Percentiles rank a stretch among this genome's conserved stretches.
Conservation (phyloP, 1,140 invertebrate genomes). For the Varroa destructor region DNA sequence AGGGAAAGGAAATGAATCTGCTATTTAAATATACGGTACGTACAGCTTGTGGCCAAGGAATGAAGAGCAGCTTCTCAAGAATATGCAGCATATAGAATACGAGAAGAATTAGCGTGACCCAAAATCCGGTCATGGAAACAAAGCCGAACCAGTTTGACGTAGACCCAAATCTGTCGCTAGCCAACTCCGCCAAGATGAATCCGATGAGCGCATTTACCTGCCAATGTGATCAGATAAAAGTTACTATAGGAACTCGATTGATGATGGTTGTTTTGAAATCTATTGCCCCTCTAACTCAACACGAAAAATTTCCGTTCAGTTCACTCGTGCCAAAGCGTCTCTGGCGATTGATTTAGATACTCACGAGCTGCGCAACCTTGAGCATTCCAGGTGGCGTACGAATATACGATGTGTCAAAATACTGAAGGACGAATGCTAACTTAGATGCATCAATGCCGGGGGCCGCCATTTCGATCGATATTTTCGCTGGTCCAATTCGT, state of each 20-base stretch:
- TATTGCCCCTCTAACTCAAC: conserved; percentile 31
- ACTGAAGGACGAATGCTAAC: not conserved
- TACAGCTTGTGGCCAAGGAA: conserved; percentile 74
- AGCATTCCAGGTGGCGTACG: conserved; percentile 57
- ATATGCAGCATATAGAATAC: conserved; percentile 70
- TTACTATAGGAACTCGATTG: conserved; percentile 29
- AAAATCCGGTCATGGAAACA: conserved; percentile 69
- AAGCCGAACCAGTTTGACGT: conserved; percentile 59
- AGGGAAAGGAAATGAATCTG: no score
- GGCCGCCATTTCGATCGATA: conserved; percentile 5
- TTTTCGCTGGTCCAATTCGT: no score
- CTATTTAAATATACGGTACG: conserved; percentile 38
- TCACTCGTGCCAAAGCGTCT: no score
- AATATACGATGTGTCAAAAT: conserved; percentile 56
- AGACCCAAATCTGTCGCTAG: conserved; percentile 41
- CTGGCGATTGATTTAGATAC: conserved; percentile 39
- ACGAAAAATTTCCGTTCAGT: conserved; percentile 23
- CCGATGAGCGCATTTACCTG: conserved; percentile 62
- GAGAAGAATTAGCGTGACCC: conserved; percentile 63
- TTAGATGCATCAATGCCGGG: not conserved
- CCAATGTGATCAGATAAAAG: conserved; percentile 36
- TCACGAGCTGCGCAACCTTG: conserved; percentile 64
- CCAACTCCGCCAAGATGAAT: conserved; percentile 63
- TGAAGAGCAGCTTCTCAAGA: conserved; percentile 64
- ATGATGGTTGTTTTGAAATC: conserved; percentile 8